Conservation (phyloP, 2,797 vertebrate species). For the Ctenochaetus hawaiiensis region DNA sequence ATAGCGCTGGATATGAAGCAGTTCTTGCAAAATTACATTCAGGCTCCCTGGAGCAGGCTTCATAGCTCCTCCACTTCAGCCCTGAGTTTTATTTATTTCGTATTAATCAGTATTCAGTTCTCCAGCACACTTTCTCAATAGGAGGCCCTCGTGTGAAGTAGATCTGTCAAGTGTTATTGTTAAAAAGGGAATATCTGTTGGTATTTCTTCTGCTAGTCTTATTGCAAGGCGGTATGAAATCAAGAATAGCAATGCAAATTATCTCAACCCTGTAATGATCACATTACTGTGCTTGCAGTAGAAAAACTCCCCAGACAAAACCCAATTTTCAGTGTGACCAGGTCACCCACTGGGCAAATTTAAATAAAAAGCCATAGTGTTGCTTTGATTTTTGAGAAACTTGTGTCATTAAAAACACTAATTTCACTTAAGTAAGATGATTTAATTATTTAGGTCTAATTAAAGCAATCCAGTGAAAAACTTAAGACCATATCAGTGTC, state of each 20-base stretch:
- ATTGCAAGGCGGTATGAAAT: conserved; percentile 60
- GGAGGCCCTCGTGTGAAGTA: conserved; percentile 78
- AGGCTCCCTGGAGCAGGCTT: conserved; percentile 62
- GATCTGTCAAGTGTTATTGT: conserved; percentile 80
- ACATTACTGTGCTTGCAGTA: background rate
- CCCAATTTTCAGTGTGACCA: background rate
- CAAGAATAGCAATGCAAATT: conserved; percentile 46
- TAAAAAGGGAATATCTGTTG: conserved; percentile 70
- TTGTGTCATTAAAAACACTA: background rate
- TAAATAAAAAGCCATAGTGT: background rate
- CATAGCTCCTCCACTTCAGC: conserved; percentile 57
- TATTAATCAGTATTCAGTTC: conserved; percentile 79
- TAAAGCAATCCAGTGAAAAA: conserved; percentile 8
- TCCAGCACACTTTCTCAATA: conserved; percentile 68
- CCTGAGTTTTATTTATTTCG: conserved; percentile 76
- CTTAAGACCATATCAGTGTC: background rate
- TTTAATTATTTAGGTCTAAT: conserved; percentile 15
- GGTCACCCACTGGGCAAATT: conserved; percentile 13
- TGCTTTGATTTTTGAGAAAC: background rate
- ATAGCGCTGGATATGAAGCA: conserved; percentile 61
- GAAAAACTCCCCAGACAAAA: conserved; percentile 19
- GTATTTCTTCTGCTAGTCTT: conserved; percentile 58
- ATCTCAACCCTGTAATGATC: conserved; percentile 25
- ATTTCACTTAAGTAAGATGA: background rate
- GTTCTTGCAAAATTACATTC: conserved; percentile 61